Percentiles rank a stretch among this genome's conserved stretches.
phyloP scores from a whole-genome alignment of 2,113 vertebrate species.

The Oryzias celebensis region DNA sequence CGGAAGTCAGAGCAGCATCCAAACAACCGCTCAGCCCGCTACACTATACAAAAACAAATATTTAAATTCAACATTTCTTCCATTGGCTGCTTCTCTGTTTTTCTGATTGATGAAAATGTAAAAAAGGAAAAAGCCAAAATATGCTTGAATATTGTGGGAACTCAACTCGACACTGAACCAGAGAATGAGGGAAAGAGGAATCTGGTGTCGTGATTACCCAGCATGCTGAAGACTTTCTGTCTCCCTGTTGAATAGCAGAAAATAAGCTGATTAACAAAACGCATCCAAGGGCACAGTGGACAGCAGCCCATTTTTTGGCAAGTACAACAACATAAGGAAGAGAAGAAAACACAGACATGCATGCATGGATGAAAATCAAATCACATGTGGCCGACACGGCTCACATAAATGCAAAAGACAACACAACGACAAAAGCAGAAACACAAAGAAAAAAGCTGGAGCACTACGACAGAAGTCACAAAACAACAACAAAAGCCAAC shows the following conservation, averaged over 20 bases:
- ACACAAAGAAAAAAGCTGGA: too few relatives aligned
- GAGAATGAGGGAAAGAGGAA: slow-evolving; percentile 3
- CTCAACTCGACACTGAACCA: slow-evolving; percentile 5
- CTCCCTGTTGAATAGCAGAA: slow-evolving; percentile 19
- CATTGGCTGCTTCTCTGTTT: neutral
- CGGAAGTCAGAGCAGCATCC: too few relatives aligned
- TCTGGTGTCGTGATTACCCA: slow-evolving; percentile 25
- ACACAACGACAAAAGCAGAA: too few relatives aligned
- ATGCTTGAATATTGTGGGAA: neutral
- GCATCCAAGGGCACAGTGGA: slow-evolving; percentile 12
- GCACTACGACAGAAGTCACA: too few relatives aligned
- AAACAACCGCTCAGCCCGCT: too few relatives aligned
- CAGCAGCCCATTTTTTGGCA: slow-evolving; percentile 21
- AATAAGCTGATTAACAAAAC: slow-evolving; percentile 45
- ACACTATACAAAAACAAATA: neutral
- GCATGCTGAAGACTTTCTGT: slow-evolving; percentile 13
- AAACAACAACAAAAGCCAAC: too few relatives aligned
- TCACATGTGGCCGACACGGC: too few relatives aligned
- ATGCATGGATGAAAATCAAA: too few relatives aligned
- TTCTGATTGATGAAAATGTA: neutral
- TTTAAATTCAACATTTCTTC: slow-evolving; percentile 1
- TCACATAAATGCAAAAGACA: too few relatives aligned
- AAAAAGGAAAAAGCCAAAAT: neutral
- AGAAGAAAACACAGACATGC: neutral
- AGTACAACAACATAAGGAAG: slow-evolving; percentile 14